Evolutionary conservation across 2,888 invertebrate genomes (phyloP).

Genomic region (Falcaria lacertinaria): DNA sequence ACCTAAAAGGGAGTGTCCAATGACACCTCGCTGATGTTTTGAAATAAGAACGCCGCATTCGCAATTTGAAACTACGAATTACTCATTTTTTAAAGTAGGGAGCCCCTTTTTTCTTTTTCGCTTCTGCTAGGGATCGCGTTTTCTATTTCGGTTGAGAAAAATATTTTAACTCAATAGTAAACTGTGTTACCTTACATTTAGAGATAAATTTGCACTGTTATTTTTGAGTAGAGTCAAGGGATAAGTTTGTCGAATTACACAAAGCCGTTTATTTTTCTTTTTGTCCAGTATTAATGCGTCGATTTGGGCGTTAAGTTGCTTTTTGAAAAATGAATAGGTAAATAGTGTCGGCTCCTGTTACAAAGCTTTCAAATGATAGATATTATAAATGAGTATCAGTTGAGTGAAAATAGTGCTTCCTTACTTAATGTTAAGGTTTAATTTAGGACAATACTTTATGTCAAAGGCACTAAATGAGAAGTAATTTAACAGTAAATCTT

Average conservation of each 20-base stretch:
- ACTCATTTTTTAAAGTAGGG: constrained; percentile 74
- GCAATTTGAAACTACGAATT: constrained; percentile 78
- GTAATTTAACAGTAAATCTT: constrained; percentile 25
- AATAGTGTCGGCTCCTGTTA: constrained; percentile 70
- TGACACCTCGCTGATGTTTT: constrained; percentile 78
- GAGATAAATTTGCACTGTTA: constrained; percentile 1
- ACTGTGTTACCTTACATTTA: constrained; percentile 18
- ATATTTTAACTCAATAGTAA: constrained; percentile 15
- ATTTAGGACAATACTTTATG: constrained; percentile 7
- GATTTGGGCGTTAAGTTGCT: constrained; percentile 78
- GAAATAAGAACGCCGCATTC: constrained; percentile 77
- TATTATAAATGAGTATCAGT: constrained; percentile 24
- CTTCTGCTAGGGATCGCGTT: constrained; percentile 31
- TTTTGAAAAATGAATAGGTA: constrained; percentile 78
- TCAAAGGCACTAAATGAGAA: constrained; percentile 1
- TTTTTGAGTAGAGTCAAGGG: constrained; percentile 1
- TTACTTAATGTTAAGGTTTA: constrained; percentile 16
- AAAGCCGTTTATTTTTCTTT: constrained; percentile 78
- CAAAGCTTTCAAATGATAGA: constrained; percentile 58
- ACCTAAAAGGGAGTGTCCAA: constrained; percentile 67
- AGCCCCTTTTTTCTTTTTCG: constrained; percentile 58
- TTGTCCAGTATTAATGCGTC: constrained; percentile 72
- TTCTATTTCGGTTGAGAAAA: constrained; percentile 5
- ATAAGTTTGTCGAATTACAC: constrained; percentile 53
- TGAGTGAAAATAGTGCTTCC: constrained; percentile 21